Evolutionary conservation across 2,888 invertebrate genomes (phyloP).

Genomic region (Doris montereyensis): DNA sequence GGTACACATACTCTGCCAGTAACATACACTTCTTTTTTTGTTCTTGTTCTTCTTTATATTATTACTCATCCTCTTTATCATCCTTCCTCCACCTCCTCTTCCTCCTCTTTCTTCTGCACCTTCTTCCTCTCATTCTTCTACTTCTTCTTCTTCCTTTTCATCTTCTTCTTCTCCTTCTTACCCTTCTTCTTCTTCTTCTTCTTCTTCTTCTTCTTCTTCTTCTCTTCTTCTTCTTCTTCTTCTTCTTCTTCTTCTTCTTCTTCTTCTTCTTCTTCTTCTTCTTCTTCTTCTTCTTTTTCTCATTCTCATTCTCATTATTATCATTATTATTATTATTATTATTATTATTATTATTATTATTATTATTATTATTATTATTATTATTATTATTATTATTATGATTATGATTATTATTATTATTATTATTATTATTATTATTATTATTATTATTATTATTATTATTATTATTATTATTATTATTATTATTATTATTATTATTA

Average conservation of each 20-base stretch:
- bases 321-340: not conserved
- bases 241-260: not conserved
- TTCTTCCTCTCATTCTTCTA: constrained; percentile 5
- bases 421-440: not conserved
- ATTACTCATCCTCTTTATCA: not conserved
- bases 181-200: not conserved
- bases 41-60: too few species aligned
- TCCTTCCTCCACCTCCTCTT: not conserved
- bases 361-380: not conserved
- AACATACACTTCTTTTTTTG: too few species aligned
- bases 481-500: not conserved
- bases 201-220: not conserved
- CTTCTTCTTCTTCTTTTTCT: not conserved
- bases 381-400: not conserved
- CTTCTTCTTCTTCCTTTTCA: not conserved
- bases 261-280: not conserved
- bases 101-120: constrained; percentile 3
- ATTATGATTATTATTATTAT: not conserved
- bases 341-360: not conserved
- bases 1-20: too few species aligned
- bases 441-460: not conserved
- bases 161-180: not conserved
- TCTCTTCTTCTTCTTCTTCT: not conserved
- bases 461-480: not conserved
- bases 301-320: not conserved